These are phyloP conservation scores for Crotophaga sulcirostris DNA, from an alignment of 2,113 vertebrate species.

Conservation along the genomic window DNA sequence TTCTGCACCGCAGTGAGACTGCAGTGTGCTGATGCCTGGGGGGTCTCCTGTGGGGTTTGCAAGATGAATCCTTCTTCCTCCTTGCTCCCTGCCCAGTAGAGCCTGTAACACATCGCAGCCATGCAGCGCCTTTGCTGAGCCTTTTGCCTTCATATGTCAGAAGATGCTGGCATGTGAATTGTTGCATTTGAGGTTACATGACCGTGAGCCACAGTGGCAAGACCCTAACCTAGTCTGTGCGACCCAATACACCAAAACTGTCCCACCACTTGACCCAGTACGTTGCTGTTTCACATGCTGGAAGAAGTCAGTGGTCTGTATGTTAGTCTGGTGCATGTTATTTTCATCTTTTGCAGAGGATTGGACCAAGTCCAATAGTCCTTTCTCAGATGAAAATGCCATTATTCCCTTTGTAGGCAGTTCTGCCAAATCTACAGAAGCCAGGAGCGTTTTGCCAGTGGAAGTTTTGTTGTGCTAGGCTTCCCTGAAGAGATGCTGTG, in stretches of 20 bases:
- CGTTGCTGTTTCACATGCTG: background rate
- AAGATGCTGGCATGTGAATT: background rate
- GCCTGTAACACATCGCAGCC: background rate
- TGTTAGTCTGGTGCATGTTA: background rate
- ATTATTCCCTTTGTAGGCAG: background rate
- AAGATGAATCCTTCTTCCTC: background rate
- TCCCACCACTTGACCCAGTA: background rate
- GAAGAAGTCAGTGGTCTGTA: background rate
- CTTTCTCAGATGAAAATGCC: background rate
- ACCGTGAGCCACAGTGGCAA: background rate
- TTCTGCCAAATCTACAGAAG: background rate
- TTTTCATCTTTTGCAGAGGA: background rate
- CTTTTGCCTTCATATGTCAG: background rate
- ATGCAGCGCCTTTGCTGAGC: background rate
- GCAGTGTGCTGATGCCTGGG: background rate
- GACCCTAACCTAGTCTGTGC: background rate
- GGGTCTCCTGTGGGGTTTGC: background rate
- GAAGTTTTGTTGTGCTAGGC: background rate
- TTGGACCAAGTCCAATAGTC: background rate
- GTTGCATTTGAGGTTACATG: background rate
- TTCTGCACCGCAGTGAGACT: background rate
- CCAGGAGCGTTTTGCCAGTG: background rate
- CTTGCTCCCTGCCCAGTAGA: background rate
- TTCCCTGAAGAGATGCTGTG: constrained; percentile 29
- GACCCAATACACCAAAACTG: background rate